Conservation (phyloP, 2,797 vertebrate genomes). For the Nyctalus aviator region DNA sequence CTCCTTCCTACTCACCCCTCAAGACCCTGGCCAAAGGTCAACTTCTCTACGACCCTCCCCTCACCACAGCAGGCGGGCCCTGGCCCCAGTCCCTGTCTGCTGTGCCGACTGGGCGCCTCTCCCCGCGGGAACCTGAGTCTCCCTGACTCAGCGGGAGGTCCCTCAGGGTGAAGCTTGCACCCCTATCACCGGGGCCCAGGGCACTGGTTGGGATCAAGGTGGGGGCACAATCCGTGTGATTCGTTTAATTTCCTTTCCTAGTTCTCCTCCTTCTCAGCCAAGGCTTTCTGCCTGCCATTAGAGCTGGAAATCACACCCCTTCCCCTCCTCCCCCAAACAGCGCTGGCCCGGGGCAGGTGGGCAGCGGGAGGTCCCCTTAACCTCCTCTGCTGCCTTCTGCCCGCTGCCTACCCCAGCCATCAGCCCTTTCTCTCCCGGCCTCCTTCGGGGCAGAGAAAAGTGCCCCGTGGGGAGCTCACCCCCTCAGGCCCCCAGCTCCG, state of each 20-base stretch:
- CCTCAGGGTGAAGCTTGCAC: not conserved
- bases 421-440: not conserved
- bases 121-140: not conserved
- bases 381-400: not conserved
- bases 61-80: not conserved
- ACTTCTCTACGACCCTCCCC: not conserved
- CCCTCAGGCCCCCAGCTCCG: not conserved
- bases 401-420: not conserved
- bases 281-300: not conserved
- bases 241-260: not conserved
- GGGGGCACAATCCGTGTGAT: not conserved
- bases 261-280: not conserved
- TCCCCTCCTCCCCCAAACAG: not conserved
- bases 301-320: not conserved
- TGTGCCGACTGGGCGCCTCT: not conserved
- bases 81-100: not conserved
- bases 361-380: not conserved
- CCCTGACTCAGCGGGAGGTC: not conserved
- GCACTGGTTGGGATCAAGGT: not conserved
- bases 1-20: conserved; percentile 23
- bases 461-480: not conserved
- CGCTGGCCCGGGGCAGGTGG: too few relatives aligned
- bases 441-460: not conserved
- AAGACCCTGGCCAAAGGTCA: not conserved
- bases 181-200: not conserved